A percentile compares a stretch with the other conserved stretches of the same genome.
phyloP scores from a whole-genome alignment of 2,113 vertebrate genomes.

The Bufo bufo region DNA sequence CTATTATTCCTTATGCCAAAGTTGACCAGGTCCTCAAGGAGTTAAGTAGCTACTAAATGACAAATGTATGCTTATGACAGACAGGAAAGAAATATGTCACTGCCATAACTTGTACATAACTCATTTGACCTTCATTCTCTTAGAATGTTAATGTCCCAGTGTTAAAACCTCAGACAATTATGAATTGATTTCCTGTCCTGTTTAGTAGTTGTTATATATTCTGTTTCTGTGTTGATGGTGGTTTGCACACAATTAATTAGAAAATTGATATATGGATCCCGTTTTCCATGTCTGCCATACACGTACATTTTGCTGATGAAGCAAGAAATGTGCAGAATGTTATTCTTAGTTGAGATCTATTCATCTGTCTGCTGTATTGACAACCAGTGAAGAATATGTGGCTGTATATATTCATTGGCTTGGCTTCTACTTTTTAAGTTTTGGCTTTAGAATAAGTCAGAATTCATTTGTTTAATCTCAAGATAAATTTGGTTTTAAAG shows the following conservation, averaged over 20 bases:
- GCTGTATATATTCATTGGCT: background rate
- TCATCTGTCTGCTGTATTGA: background rate
- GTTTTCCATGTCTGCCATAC: background rate
- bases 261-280: slow-evolving; percentile 46
- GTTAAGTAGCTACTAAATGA: background rate
- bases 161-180: slow-evolving; percentile 19
- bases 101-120: background rate
- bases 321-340: background rate
- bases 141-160: slow-evolving; percentile 1
- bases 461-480: background rate
- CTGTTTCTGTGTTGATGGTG: slow-evolving; percentile 9
- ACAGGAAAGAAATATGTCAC: background rate
- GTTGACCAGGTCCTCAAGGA: background rate
- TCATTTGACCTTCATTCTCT: background rate
- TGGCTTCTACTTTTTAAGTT: background rate
- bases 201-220: slow-evolving; percentile 37
- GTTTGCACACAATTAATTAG: slow-evolving; percentile 38
- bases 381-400: background rate
- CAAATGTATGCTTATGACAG: background rate
- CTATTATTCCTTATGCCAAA: background rate
- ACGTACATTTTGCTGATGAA: slow-evolving; percentile 24
- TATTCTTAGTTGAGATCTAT: background rate
- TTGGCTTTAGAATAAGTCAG: background rate
- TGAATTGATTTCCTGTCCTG: slow-evolving; percentile 49
- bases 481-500: background rate